phyloP scores from a whole-genome alignment of 2,797 vertebrate genomes.

The Distichodus sexfasciatus region DNA sequence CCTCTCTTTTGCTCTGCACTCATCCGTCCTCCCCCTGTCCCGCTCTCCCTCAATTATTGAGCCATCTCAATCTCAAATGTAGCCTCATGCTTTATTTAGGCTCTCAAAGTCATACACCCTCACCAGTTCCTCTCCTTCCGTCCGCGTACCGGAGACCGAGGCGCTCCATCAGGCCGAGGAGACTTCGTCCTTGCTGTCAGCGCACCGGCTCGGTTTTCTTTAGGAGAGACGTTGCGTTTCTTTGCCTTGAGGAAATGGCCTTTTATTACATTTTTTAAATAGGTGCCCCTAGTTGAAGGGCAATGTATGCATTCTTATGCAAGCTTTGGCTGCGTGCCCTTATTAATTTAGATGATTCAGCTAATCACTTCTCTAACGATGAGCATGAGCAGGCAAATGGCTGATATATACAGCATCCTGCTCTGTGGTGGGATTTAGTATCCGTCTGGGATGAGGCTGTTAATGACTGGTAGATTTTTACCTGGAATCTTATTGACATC shows the following conservation, averaged over 20 bases:
- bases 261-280: not conserved
- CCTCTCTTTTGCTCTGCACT: not conserved
- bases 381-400: not conserved
- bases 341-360: slow-evolving; percentile 19
- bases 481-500: no score
- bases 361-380: not conserved
- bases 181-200: slow-evolving; percentile 19
- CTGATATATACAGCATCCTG: not conserved
- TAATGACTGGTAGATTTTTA: no score
- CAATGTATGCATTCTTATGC: not conserved
- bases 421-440: not conserved
- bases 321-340: not conserved
- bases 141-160: not conserved
- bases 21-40: not conserved
- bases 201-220: not conserved
- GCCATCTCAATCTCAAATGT: slow-evolving; percentile 7
- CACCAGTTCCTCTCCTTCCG: not conserved
- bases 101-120: slow-evolving; percentile 18
- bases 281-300: not conserved
- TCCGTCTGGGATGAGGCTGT: not conserved
- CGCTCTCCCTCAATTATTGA: slow-evolving; percentile 3
- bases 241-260: not conserved
- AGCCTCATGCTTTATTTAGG: slow-evolving; percentile 42
- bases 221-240: not conserved
- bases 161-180: not conserved